Evolutionary conservation across 2,113 vertebrate genomes (phyloP).

Genomic region (Semnornis frantzii): DNA sequence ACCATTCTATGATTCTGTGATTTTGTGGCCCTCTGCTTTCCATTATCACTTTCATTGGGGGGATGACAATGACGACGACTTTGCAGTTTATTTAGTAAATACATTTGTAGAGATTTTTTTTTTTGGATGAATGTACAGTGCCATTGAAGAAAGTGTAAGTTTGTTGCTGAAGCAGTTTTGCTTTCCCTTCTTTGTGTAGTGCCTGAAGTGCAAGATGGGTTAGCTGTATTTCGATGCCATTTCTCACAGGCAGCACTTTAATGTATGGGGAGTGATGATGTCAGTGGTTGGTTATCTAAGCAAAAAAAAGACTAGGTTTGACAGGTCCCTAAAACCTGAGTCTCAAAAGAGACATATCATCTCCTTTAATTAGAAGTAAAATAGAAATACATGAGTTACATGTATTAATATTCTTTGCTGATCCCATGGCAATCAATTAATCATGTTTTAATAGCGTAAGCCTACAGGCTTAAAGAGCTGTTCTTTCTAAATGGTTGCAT

Average conservation of each 20-base stretch:
- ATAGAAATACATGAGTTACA: constrained; percentile 11
- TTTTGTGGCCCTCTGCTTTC: background rate
- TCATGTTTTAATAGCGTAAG: constrained; percentile 31
- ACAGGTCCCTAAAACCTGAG: background rate
- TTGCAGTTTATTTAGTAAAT: background rate
- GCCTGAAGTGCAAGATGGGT: background rate
- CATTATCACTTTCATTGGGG: background rate
- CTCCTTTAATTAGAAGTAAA: constrained; percentile 26
- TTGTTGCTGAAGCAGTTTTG: background rate
- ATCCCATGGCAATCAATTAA: constrained; percentile 47
- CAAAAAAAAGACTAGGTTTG: background rate
- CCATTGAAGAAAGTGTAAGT: background rate
- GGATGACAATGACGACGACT: too few relatives aligned
- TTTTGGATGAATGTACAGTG: background rate
- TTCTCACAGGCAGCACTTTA: background rate
- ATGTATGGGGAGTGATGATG: background rate
- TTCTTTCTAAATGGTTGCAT: background rate
- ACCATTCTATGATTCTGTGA: too few relatives aligned
- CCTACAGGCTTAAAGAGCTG: background rate
- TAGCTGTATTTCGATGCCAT: background rate
- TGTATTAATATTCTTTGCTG: constrained; percentile 25
- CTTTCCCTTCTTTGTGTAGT: background rate
- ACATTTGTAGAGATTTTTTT: background rate
- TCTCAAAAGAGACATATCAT: background rate
- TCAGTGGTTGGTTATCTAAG: background rate